Evolutionary conservation across 1,140 invertebrate genomes (phyloP).

Genomic region (Lethocerus indicus): DNA sequence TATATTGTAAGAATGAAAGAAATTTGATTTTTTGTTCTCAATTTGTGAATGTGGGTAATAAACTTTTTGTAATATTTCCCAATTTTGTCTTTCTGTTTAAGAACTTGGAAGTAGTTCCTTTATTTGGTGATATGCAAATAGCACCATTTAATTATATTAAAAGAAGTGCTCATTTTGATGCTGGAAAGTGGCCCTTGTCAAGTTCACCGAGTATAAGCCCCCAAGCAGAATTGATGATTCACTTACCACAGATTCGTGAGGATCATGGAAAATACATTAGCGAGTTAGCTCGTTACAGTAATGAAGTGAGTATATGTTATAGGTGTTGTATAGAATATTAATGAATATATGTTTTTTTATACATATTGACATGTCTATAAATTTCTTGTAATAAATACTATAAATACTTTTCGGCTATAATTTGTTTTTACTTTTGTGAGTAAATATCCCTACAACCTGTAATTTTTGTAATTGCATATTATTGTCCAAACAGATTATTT

Average conservation of each 20-base stretch:
- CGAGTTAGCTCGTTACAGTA: conserved; percentile 87
- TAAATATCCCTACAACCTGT: no score
- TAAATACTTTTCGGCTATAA: background rate
- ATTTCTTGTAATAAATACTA: background rate
- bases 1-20: background rate
- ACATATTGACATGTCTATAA: background rate
- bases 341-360: background rate
- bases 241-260: conserved; percentile 85
- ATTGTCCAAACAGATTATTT: no score
- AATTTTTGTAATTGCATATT: no score
- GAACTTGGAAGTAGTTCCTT: conserved; percentile 92
- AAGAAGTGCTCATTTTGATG: conserved; percentile 85
- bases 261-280: conserved; percentile 97
- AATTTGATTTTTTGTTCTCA: background rate
- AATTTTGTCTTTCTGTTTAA: conserved; percentile 19
- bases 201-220: conserved; percentile 64
- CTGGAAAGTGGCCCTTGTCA: conserved; percentile 80
- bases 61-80: background rate
- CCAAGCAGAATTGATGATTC: conserved; percentile 91
- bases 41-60: background rate
- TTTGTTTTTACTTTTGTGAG: no score
- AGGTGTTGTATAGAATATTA: background rate
- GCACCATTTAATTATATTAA: conserved; percentile 98
- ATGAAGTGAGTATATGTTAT: conserved; percentile 46
- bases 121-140: conserved; percentile 99